Base-by-base conservation (phyloP, 1,140 invertebrate genomes). In the Drosophila auraria region DNA sequence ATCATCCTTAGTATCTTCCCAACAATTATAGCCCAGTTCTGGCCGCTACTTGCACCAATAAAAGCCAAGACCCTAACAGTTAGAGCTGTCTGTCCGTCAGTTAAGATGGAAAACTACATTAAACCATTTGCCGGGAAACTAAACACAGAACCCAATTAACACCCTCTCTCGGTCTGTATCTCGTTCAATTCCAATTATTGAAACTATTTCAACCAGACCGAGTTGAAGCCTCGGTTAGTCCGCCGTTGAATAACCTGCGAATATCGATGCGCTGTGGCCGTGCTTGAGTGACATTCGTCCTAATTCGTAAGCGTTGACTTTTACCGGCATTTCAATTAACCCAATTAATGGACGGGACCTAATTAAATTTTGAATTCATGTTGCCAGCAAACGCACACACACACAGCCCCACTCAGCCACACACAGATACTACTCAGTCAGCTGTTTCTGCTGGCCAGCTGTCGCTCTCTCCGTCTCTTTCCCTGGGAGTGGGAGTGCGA, bases 261-360 rank as follows among this genome's bases (percentile, higher is more conserved):
- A 40, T 38, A 73, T 74, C 71, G 75, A 70, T 78, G 57, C 33
- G 58, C 63, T 44, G 56, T 50, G 50, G 5, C 54, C 15, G 20
- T 40, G 64, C 80, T 83, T 89, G 90, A 91, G 72, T 91, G 90
- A 92, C 90, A 92, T 87, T 57, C 54, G 90, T 91, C 90, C 90
- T 92, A 90, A 91, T 91, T 92, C 72, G 78, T 75, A 84, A 89
- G 63, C 75, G 78, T 53, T 68, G 84, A 91, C 89, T 91, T 91
- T 91, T 91, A 91, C 89, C 89, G 89, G 84, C 89, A 91, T 83
- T 92, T 92, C 91, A 92, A 92, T 92, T 92, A 92, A 92, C 91
- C 91, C 91, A 92, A 92, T 92, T 92, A 92, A 92, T 92, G 91
- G 86, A 92, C 82, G 90, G 87, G 82, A 92, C 87, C 91, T 91